phyloP scores from a whole-genome alignment of 2,113 vertebrate genomes.

The Bos javanicus region DNA sequence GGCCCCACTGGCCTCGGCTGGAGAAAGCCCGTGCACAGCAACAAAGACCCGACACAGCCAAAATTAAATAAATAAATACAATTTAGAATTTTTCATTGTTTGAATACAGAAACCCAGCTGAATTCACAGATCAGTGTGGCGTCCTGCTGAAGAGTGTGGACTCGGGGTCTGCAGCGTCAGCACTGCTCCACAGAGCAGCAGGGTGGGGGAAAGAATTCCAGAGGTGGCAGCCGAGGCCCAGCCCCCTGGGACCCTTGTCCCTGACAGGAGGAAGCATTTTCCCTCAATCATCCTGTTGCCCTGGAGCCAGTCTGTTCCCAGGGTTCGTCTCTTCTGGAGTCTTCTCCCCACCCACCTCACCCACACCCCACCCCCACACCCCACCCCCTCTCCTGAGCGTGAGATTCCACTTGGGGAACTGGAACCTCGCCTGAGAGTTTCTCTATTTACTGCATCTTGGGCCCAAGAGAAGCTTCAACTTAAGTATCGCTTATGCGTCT shows the following conservation, averaged over 20 bases:
- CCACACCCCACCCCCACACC: background rate
- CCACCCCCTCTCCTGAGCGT: background rate
- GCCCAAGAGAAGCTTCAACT: no score
- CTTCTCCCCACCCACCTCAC: background rate
- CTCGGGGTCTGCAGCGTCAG: fast-evolving
- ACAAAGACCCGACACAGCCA: background rate
- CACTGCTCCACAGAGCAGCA: background rate
- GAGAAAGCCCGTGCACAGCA: background rate
- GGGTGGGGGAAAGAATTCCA: fast-evolving
- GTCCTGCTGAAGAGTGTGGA: fast-evolving
- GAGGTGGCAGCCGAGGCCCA: no score
- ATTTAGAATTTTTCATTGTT: background rate
- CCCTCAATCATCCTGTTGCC: background rate
- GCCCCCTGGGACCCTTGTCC: background rate
- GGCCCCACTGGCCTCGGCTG: background rate
- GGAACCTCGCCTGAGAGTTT: fast-evolving
- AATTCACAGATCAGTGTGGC: fast-evolving
- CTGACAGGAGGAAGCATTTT: background rate
- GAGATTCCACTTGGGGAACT: no score
- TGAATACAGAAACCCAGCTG: background rate
- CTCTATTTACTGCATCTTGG: no score
- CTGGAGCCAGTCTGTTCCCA: background rate
- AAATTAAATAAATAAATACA: background rate
- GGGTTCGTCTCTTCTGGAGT: background rate
- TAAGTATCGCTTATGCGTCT: fast-evolving